A percentile compares a stretch with the other conserved stretches of the same genome.
Evolutionary conservation across 2,797 vertebrate species (phyloP).

Genomic region (Cryptoblepharus egeriae): DNA sequence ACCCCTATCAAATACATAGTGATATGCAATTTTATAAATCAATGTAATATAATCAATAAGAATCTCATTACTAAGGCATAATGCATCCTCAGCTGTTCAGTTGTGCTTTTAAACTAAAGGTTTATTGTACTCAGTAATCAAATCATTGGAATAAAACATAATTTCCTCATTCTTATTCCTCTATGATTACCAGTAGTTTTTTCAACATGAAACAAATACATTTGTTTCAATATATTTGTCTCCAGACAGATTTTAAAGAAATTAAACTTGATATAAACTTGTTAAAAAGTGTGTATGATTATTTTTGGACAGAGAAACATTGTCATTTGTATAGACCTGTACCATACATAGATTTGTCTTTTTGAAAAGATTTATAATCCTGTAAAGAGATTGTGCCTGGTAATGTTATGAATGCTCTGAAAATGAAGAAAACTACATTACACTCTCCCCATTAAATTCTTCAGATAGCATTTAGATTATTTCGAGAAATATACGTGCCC

Average conservation of each 20-base stretch:
- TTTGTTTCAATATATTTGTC: background rate
- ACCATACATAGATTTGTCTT: conserved; percentile 34
- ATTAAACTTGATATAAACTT: rapidly evolving
- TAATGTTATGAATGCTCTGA: conserved; percentile 33
- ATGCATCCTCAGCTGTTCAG: background rate
- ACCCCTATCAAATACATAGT: background rate
- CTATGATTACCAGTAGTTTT: background rate
- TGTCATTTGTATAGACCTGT: background rate
- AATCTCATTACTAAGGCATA: background rate
- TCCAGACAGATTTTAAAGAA: conserved; percentile 25
- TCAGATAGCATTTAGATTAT: conserved; percentile 15
- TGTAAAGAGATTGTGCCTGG: conserved; percentile 26
- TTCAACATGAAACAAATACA: background rate
- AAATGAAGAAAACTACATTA: background rate
- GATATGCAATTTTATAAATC: conserved; percentile 5
- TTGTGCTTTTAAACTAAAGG: background rate
- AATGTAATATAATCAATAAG: conserved; percentile 7
- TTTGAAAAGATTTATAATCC: conserved; percentile 42
- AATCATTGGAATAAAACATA: background rate
- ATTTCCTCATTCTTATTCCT: conserved; percentile 1
- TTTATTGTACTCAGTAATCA: conserved; percentile 1
- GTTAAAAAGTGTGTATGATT: background rate
- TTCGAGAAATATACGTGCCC: background rate
- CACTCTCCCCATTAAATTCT: conserved; percentile 6
- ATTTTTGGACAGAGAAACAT: rapidly evolving